These are phyloP conservation scores for Brachyistius frenatus DNA, from an alignment of 2,113 vertebrate species.

Conservation along the genomic window DNA sequence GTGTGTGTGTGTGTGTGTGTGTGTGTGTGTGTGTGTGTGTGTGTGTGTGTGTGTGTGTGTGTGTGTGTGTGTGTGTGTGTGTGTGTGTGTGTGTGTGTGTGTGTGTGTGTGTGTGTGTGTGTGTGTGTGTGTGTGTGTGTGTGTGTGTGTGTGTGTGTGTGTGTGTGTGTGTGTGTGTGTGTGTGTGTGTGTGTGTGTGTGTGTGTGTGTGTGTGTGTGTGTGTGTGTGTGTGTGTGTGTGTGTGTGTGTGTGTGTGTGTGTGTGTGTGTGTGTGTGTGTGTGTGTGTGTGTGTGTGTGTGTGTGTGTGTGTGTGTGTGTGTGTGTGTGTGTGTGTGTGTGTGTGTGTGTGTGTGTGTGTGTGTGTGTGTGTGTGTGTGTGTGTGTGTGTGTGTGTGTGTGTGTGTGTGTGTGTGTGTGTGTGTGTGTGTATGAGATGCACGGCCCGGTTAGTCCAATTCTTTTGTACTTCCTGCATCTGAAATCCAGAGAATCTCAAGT, in stretches of 20 bases:
- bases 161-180: slow-evolving; percentile 11
- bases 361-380: background rate
- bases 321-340: slow-evolving; percentile 1
- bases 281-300: slow-evolving; percentile 8
- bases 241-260: slow-evolving; percentile 12
- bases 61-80: slow-evolving; percentile 15
- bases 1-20: background rate
- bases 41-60: background rate
- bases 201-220: slow-evolving; percentile 14
- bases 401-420: slow-evolving; percentile 4
- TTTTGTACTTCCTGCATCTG: slow-evolving; percentile 27
- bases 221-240: slow-evolving; percentile 1
- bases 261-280: slow-evolving; percentile 6
- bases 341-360: slow-evolving; percentile 17
- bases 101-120: slow-evolving; percentile 14
- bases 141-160: slow-evolving; percentile 2
- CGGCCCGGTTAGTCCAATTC: background rate
- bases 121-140: slow-evolving; percentile 8
- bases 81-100: slow-evolving; percentile 1
- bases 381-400: slow-evolving; percentile 12
- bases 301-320: slow-evolving; percentile 10
- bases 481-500: background rate
- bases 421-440: slow-evolving; percentile 1
- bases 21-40: slow-evolving; percentile 14
- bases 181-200: background rate